Evolutionary conservation across 2,797 vertebrate species (phyloP).

Genomic region (Coranthus polyacanthus): DNA sequence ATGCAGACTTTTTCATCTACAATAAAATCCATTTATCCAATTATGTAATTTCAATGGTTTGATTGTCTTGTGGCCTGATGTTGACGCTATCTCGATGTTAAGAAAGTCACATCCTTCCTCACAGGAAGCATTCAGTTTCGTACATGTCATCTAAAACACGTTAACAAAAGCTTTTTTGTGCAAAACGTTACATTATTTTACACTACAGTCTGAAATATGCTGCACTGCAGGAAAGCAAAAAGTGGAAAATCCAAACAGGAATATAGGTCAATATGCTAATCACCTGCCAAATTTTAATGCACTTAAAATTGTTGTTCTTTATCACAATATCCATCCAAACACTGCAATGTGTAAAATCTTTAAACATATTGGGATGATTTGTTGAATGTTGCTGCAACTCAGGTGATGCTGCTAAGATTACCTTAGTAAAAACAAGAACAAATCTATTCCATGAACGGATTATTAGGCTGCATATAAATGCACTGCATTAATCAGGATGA

Average conservation of each 20-base stretch:
- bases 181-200: too few relatives aligned
- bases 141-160: not conserved
- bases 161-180: not conserved
- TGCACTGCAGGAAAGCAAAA: not conserved
- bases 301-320: not conserved
- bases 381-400: too few relatives aligned
- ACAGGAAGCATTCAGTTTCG: not conserved
- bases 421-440: constrained; percentile 6
- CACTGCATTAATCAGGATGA: constrained; percentile 36
- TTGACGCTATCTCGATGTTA: constrained; percentile 24
- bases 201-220: not conserved
- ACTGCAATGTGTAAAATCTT: not conserved
- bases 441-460: constrained; percentile 29
- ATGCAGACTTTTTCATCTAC: not conserved
- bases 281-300: not conserved
- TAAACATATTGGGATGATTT: not conserved
- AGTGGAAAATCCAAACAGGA: not conserved
- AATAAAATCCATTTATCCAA: constrained; percentile 11
- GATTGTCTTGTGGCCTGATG: constrained; percentile 45
- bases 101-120: constrained; percentile 18
- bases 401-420: not conserved
- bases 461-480: constrained; percentile 19
- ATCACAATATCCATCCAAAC: not conserved
- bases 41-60: constrained; percentile 48
- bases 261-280: constrained; percentile 6